Evolutionary conservation across 2,888 invertebrate genomes (phyloP), one percentile per base, ranked within the genome.

Genomic region (Sphaerophoria rueppellii): DNA sequence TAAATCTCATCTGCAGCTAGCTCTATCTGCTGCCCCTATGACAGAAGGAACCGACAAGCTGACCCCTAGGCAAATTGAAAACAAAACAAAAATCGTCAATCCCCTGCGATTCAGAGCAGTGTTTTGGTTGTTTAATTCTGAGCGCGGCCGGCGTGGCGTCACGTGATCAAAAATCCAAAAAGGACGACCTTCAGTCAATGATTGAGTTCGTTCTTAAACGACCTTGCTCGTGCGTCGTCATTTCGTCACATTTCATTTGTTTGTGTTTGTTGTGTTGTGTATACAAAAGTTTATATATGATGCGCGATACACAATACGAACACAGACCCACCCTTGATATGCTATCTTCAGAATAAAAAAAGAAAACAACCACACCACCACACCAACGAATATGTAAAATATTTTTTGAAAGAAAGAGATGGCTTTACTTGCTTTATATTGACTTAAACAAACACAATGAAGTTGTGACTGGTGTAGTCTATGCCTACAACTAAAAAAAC

Each of bases 111-210:
- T 24, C 24, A 24, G 54, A 86, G 71, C 63, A 85, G 69, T 72
- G 76, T 65, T 40, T 63, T 71, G 60, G 80, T 63, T 55, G 63
- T 34, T 75, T 61, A 74, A 65, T 67, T 83, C 35, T 61, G 52
- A 80, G 61, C 73, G 70, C 80, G 24, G 24, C 24, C 80, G 24
- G 24, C 24, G 24, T 2, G 24, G 24, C 24, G 87, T 88, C 88
- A 88, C 88, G 88, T 88, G 88, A 88, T 82, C 74, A 71, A 88
- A 91, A 91, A 88, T 81, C 74, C 74, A 88, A 91, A 24, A 24
- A 91, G 91, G 91, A 92, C 92, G 92, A 92, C 92, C 92, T 92
- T 92, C 92, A 92, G 91, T 90, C 90, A 90, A 91, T 91, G 90
- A 89, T 90, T 90, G 91, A 91, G 89, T 91, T 91, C 91, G 91